Conservation (phyloP, 2,797 vertebrate species). For the Sylvia borin region DNA sequence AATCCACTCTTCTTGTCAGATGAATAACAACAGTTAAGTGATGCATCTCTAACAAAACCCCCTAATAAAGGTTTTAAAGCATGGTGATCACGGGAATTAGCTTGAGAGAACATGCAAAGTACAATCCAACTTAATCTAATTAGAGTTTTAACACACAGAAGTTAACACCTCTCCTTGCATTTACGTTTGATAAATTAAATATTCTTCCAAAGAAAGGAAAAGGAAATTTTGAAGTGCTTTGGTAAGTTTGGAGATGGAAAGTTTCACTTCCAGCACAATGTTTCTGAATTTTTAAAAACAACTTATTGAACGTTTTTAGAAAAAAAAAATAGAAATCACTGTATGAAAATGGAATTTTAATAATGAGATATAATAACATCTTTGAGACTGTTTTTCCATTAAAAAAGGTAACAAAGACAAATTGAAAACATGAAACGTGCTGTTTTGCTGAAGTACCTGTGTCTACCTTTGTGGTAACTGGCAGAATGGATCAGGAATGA, state of each 20-base stretch:
- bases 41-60: conserved; percentile 29
- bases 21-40: conserved; percentile 28
- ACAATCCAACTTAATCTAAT: conserved; percentile 38
- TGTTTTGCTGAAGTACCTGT: neutral
- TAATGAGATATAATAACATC: neutral
- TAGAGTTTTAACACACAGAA: neutral
- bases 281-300: neutral
- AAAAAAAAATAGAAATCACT: neutral
- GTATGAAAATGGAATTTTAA: neutral
- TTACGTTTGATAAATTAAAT: neutral
- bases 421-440: neutral
- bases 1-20: conserved; percentile 34
- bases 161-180: neutral
- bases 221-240: neutral
- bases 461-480: neutral
- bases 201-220: neutral
- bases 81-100: conserved; percentile 28
- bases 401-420: neutral
- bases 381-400: neutral
- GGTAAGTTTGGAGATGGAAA: neutral
- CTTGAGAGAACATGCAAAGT: neutral
- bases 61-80: conserved; percentile 37
- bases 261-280: neutral
- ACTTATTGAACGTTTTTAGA: neutral
- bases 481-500: neutral